These are phyloP conservation scores for Lethrus apterus DNA, from an alignment of 1,140 invertebrate species.

Conservation along the genomic window DNA sequence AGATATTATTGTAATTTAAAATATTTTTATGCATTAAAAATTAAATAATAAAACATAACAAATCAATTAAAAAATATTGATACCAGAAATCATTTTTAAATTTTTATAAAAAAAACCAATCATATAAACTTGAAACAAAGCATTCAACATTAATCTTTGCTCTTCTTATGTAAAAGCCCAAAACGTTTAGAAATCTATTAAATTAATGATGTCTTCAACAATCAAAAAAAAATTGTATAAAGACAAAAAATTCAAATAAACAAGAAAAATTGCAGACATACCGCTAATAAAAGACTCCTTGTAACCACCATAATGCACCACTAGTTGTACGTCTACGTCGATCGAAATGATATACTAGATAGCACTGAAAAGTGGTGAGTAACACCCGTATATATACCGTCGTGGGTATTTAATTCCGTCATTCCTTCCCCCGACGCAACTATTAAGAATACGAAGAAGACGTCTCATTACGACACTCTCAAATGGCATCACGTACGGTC, in stretches of 20 bases:
- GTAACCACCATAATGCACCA: conserved; percentile 8
- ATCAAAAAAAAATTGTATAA: neutral
- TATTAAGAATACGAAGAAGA: conserved; percentile 8
- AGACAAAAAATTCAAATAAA: neutral
- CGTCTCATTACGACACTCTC: conserved; percentile 24
- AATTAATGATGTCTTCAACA: neutral
- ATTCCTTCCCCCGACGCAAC: conserved; percentile 11
- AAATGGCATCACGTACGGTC: conserved; percentile 25
- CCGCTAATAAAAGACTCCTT: conserved; percentile 2
- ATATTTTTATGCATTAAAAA: too few relatives aligned
- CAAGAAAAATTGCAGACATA: neutral
- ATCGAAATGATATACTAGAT: neutral
- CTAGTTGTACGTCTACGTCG: neutral
- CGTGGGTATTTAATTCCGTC: conserved; percentile 16
- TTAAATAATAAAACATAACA: too few relatives aligned
- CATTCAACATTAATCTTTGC: too few relatives aligned
- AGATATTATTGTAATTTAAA: too few relatives aligned
- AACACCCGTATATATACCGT: conserved; percentile 21
- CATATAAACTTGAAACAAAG: too few relatives aligned
- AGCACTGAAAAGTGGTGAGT: conserved; percentile 3
- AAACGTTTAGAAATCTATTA: neutral
- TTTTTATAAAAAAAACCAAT: too few relatives aligned
- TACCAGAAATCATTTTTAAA: too few relatives aligned
- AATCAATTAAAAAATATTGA: too few relatives aligned
- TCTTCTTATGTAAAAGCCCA: neutral